Evolutionary conservation across 2,113 vertebrate genomes (phyloP).

Genomic region (Ifrita kowaldi): DNA sequence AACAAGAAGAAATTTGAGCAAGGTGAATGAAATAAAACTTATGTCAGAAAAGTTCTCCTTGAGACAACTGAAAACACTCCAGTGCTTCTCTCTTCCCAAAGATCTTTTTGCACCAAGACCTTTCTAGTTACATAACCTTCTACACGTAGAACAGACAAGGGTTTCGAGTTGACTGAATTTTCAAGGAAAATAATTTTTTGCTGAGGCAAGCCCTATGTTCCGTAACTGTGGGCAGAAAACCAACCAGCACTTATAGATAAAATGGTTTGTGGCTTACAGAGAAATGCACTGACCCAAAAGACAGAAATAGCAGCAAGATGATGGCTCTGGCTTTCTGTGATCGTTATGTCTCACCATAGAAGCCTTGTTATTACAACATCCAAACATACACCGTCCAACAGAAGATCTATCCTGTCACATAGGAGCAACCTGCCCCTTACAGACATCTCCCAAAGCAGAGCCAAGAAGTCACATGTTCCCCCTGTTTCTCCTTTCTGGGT

Average conservation of each 20-base stretch:
- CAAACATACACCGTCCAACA: neutral
- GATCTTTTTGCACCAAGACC: neutral
- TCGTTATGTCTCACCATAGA: neutral
- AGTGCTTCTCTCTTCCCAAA: neutral
- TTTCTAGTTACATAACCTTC: neutral
- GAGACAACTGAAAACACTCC: neutral
- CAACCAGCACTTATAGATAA: neutral
- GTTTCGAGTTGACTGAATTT: neutral
- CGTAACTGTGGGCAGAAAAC: neutral
- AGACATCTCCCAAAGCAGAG: neutral
- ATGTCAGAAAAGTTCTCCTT: neutral
- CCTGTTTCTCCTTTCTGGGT: neutral
- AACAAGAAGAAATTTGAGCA: neutral
- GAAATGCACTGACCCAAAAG: neutral
- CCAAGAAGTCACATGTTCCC: neutral
- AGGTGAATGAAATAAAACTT: neutral
- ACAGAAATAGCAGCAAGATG: neutral
- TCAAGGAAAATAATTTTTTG: neutral
- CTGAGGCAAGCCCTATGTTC: neutral
- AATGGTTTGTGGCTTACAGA: neutral
- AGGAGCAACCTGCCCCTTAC: neutral
- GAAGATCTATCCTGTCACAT: neutral
- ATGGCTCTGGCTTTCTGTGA: neutral
- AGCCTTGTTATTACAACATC: neutral
- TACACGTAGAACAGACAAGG: neutral